Conservation (phyloP, 1,140 invertebrate genomes). For the Ylistrum balloti region DNA sequence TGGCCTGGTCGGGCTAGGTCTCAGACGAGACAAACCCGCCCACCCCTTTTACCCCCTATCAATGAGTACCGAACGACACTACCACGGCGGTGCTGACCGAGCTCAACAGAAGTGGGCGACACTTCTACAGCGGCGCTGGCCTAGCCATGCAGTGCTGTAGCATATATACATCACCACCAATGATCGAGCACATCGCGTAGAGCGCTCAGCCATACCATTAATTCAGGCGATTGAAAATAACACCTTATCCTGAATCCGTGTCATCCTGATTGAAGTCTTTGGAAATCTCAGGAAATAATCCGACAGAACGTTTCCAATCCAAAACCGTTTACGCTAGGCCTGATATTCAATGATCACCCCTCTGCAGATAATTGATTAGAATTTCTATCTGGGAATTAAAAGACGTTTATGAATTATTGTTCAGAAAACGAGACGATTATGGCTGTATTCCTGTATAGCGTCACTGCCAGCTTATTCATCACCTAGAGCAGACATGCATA, state of each 20-base stretch:
- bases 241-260: slow-evolving; percentile 5
- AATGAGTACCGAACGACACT: neutral
- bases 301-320: slow-evolving; percentile 1
- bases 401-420: slow-evolving; percentile 34
- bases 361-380: slow-evolving; percentile 22
- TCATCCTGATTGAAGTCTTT: slow-evolving; percentile 25
- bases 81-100: neutral
- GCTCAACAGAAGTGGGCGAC: neutral
- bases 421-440: neutral
- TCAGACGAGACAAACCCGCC: neutral
- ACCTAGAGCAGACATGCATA: neutral
- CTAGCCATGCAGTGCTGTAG: neutral
- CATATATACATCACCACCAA: slow-evolving; percentile 33
- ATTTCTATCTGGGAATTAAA: slow-evolving; percentile 29
- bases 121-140: neutral
- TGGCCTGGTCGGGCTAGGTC: neutral
- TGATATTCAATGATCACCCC: slow-evolving; percentile 3
- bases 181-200: neutral
- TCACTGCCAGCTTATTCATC: neutral
- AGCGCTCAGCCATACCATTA: neutral
- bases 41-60: neutral
- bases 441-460: neutral
- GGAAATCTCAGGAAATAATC: slow-evolving; percentile 27
- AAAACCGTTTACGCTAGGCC: slow-evolving; percentile 17
- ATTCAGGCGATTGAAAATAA: slow-evolving; percentile 33